Evolutionary conservation across 2,113 vertebrate species (phyloP).

Genomic region (Periophthalmus modestus): DNA sequence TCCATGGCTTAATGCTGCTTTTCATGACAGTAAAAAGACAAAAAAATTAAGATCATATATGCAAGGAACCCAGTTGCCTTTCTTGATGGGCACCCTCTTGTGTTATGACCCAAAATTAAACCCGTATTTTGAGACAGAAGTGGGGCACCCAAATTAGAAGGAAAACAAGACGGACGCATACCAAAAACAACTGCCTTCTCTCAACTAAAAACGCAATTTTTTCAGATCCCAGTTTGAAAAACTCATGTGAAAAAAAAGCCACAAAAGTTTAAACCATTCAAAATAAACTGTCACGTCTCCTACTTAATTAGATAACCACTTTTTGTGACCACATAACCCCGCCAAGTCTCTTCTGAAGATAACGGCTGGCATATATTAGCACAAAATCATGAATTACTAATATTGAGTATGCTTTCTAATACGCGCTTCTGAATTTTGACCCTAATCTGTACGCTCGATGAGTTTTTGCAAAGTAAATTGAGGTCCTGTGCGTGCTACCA

Average conservation of each 20-base stretch:
- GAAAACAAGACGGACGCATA: slow-evolving; percentile 44
- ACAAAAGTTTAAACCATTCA: background rate
- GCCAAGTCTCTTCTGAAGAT: background rate
- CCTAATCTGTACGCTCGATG: slow-evolving; percentile 33
- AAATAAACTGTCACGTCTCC: background rate
- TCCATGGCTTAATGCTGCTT: slow-evolving; percentile 23
- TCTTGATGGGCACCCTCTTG: slow-evolving; percentile 26
- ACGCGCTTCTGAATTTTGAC: slow-evolving; percentile 36
- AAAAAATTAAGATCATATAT: slow-evolving; percentile 10
- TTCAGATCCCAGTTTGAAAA: background rate
- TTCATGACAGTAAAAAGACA: slow-evolving; percentile 12
- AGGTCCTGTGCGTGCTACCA: slow-evolving; percentile 13
- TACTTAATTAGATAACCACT: slow-evolving; percentile 9
- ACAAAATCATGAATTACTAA: slow-evolving; percentile 16
- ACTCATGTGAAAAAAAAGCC: background rate
- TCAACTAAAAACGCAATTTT: background rate
- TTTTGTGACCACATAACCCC: background rate
- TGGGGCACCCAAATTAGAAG: slow-evolving; percentile 56
- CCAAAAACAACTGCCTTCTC: slow-evolving; percentile 22
- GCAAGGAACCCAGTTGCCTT: slow-evolving; percentile 8
- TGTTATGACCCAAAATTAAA: slow-evolving; percentile 48
- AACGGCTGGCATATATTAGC: slow-evolving; percentile 2
- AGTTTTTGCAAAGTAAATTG: slow-evolving; percentile 17
- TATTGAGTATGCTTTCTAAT: background rate
- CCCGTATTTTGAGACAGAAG: slow-evolving; percentile 49